Evolutionary conservation across 64 coral and sea anemone species (phyloP).

Genomic region (Montipora capricornis): DNA sequence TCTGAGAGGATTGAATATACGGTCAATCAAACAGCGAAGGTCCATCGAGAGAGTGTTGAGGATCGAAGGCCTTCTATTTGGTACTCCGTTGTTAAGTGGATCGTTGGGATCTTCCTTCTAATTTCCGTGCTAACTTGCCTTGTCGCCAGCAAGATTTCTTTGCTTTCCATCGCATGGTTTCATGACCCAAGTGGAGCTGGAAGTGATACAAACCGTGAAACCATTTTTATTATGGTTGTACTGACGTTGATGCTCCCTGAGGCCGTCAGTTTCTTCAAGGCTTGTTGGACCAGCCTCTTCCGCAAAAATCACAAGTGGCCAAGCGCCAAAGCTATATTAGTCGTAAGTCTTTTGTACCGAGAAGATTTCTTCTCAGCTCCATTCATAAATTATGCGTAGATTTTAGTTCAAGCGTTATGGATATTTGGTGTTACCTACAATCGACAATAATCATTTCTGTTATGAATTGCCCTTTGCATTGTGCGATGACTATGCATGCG

Average conservation of each 20-base stretch:
- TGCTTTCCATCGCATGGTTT: constrained; percentile 53
- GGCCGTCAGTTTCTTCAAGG: constrained; percentile 6
- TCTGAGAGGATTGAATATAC: constrained; percentile 34
- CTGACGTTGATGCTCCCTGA: constrained; percentile 68
- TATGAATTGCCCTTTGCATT: too few relatives aligned
- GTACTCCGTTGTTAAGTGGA: constrained; percentile 70
- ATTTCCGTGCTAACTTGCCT: constrained; percentile 67
- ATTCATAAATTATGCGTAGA: too few relatives aligned
- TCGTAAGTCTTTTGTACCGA: constrained; percentile 32
- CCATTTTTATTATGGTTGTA: constrained; percentile 67
- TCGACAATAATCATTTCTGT: too few relatives aligned
- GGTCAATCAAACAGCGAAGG: constrained; percentile 65
- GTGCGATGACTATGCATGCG: too few relatives aligned
- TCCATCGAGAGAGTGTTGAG: constrained; percentile 60
- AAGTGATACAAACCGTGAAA: constrained; percentile 7
- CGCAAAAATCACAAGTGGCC: constrained; percentile 55
- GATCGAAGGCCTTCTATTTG: constrained; percentile 66
- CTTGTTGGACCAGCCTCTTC: constrained; percentile 49
- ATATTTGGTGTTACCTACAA: too few relatives aligned
- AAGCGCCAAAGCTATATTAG: constrained; percentile 19
- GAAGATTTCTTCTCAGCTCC: too few relatives aligned
- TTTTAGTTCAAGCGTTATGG: too few relatives aligned
- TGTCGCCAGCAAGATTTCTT: constrained; percentile 81
- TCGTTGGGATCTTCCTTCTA: constrained; percentile 63
- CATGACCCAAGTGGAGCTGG: not conserved